Conservation (phyloP, 1,140 invertebrate species). For the Melipona quadrifasciata region DNA sequence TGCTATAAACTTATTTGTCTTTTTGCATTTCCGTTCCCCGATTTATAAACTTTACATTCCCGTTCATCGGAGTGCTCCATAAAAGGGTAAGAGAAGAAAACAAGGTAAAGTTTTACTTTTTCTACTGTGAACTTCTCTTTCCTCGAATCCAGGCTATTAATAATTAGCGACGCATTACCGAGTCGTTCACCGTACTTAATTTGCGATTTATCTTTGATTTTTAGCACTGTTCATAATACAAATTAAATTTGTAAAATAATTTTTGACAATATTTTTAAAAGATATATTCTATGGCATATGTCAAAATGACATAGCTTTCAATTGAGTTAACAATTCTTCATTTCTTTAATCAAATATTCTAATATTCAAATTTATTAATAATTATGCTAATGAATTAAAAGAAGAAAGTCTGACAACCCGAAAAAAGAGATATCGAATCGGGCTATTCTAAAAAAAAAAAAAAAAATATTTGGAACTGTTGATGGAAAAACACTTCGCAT, state of each 20-base stretch:
- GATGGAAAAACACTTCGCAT: not conserved
- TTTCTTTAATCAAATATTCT: not conserved
- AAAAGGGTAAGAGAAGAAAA: constrained; percentile 50
- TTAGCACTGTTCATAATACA: not conserved
- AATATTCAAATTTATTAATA: not conserved
- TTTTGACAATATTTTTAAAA: constrained; percentile 27
- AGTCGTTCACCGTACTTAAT: not conserved
- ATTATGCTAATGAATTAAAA: not conserved
- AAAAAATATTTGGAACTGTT: constrained; percentile 51
- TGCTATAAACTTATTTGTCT: constrained; percentile 26
- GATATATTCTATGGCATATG: not conserved
- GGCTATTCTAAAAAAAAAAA: too few relatives aligned
- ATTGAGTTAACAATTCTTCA: not conserved
- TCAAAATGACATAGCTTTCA: not conserved
- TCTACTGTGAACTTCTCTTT: constrained; percentile 3
- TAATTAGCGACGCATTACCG: constrained; percentile 27
- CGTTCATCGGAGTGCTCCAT: constrained; percentile 55
- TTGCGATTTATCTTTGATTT: not conserved
- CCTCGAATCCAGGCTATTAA: constrained; percentile 43
- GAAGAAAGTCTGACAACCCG: constrained; percentile 58
- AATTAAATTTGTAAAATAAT: not conserved
- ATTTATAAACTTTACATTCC: constrained; percentile 38
- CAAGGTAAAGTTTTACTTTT: constrained; percentile 28
- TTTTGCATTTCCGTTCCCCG: constrained; percentile 44
- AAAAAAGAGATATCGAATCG: constrained; percentile 74